phyloP scores from a whole-genome alignment of 2,797 vertebrate genomes.

The Lophotriccus pileatus region DNA sequence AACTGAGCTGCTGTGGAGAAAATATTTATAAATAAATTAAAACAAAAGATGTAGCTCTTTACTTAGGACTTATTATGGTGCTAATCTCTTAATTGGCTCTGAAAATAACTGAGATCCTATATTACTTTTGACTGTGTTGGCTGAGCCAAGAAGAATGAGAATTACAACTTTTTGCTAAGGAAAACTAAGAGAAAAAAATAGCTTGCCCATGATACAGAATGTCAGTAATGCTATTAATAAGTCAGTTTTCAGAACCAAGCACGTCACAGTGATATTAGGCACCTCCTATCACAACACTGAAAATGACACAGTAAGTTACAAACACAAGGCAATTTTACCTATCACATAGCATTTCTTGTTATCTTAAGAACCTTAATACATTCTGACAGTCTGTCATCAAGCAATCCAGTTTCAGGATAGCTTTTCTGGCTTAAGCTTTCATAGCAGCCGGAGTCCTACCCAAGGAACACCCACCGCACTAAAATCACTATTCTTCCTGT shows the following conservation, averaged over 20 bases:
- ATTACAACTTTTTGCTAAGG: not conserved
- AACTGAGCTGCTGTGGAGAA: not conserved
- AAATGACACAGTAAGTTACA: slow-evolving; percentile 30
- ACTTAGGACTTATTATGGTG: not conserved
- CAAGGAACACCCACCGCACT: not conserved
- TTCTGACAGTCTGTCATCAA: slow-evolving; percentile 60
- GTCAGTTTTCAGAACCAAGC: not conserved
- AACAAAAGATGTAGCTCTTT: not conserved
- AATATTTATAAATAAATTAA: not conserved
- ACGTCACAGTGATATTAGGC: not conserved
- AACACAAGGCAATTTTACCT: slow-evolving; percentile 21
- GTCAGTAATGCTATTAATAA: slow-evolving; percentile 5
- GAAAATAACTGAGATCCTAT: not conserved
- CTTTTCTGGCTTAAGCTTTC: slow-evolving; percentile 21
- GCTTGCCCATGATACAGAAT: not conserved
- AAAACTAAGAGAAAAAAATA: not conserved
- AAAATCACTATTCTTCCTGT: not conserved
- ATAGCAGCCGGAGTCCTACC: not conserved
- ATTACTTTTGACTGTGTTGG: not conserved
- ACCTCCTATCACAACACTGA: slow-evolving; percentile 3
- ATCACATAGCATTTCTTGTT: slow-evolving; percentile 41
- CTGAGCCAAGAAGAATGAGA: not conserved
- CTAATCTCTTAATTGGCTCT: not conserved
- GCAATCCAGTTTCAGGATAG: slow-evolving; percentile 30
- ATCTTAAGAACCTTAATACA: slow-evolving; percentile 40